Conservation (phyloP, 2,113 vertebrate genomes). For the Sylvia atricapilla region DNA sequence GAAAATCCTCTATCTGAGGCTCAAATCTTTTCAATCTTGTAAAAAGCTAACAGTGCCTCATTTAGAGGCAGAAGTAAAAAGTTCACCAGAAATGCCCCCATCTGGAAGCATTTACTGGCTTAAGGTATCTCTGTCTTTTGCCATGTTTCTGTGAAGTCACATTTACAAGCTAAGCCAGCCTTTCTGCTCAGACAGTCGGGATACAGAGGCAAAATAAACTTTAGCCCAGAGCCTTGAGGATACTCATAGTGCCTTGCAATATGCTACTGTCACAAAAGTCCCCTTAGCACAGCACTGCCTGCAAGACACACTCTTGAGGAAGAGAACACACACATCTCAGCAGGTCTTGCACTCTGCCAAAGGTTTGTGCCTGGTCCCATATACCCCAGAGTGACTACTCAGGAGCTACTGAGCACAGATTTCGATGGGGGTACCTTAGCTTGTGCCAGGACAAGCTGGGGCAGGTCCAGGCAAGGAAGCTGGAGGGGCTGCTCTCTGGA, state of each 20-base stretch:
- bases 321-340: background rate
- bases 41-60: constrained; percentile 49
- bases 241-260: background rate
- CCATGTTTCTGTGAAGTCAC: constrained; percentile 66
- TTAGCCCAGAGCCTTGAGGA: background rate
- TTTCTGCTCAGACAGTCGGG: constrained; percentile 43
- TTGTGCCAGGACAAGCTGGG: background rate
- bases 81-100: constrained; percentile 65
- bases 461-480: background rate
- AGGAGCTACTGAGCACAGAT: background rate
- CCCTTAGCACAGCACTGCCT: background rate
- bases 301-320: background rate
- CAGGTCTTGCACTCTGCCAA: background rate
- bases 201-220: constrained; percentile 38
- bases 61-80: constrained; percentile 55
- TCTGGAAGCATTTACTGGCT: constrained; percentile 72
- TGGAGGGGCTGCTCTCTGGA: background rate
- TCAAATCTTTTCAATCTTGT: constrained; percentile 43
- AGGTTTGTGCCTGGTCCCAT: background rate
- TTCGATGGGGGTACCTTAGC: fast-evolving
- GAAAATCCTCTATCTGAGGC: background rate
- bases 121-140: constrained; percentile 62
- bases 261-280: background rate
- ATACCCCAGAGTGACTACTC: background rate
- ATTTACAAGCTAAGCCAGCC: constrained; percentile 51